These are phyloP conservation scores for Enteromius treurensis DNA, from an alignment of 2,797 vertebrate species.

Conservation along the genomic window DNA sequence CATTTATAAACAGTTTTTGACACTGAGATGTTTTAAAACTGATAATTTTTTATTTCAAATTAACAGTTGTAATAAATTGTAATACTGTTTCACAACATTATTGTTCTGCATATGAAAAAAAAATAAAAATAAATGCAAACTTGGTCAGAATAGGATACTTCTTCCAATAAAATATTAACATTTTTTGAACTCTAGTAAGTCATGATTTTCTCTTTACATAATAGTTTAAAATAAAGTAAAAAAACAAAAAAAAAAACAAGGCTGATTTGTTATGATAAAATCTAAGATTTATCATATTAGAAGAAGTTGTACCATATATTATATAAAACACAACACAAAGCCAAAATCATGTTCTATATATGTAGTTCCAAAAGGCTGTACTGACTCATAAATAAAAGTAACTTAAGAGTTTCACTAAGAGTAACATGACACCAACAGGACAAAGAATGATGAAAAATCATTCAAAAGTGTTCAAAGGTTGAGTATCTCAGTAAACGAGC, in stretches of 20 bases:
- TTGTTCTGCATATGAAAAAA: background rate
- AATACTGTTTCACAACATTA: background rate
- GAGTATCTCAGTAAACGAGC: background rate
- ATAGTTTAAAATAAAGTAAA: background rate
- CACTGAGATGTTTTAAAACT: background rate
- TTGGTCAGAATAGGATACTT: background rate
- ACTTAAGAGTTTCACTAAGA: background rate
- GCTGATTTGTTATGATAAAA: background rate
- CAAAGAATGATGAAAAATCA: background rate
- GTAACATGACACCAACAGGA: background rate
- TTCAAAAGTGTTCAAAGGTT: constrained; percentile 4
- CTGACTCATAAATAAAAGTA: background rate
- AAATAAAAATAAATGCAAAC: background rate
- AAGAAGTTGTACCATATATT: background rate
- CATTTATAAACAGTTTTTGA: background rate
- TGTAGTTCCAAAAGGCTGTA: background rate
- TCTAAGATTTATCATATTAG: background rate
- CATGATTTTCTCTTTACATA: background rate
- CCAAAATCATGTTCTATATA: background rate
- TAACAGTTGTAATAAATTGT: background rate
- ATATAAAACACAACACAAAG: background rate
- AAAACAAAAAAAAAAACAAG: too few relatives aligned
- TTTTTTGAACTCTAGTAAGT: background rate
- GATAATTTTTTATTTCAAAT: background rate
- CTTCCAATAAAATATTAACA: background rate